phyloP scores from a whole-genome alignment of 2,888 invertebrate species.

The Aphelenchoides bicaudatus region DNA sequence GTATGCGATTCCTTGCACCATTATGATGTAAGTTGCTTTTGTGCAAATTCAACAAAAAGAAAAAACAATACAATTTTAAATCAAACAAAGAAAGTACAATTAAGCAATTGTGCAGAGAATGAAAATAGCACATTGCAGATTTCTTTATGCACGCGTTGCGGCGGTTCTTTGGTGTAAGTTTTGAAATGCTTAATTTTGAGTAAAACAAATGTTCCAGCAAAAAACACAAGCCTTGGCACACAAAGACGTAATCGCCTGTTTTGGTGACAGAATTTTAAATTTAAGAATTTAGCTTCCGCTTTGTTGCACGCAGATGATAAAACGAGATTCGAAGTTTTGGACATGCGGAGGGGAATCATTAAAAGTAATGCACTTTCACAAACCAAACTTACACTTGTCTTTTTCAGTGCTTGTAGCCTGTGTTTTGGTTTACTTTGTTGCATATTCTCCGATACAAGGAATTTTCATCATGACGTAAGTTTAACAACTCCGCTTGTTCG shows the following conservation, averaged over 20 bases:
- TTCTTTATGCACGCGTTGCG: constrained; percentile 47
- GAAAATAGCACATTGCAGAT: too few species aligned
- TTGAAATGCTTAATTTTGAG: too few species aligned
- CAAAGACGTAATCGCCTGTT: constrained; percentile 9
- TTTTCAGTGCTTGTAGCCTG: constrained; percentile 64
- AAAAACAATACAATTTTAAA: too few species aligned
- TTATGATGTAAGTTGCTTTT: too few species aligned
- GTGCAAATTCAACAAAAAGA: too few species aligned
- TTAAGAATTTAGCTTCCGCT: constrained; percentile 9
- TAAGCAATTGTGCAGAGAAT: too few species aligned
- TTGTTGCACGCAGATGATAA: constrained; percentile 19
- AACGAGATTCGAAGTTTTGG: constrained; percentile 41
- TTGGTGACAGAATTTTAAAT: too few species aligned
- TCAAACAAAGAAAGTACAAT: too few species aligned
- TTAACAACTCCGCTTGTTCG: too few species aligned
- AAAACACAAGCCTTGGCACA: constrained; percentile 40
- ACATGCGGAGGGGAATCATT: constrained; percentile 61
- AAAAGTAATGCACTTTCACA: too few species aligned
- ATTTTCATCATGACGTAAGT: constrained; percentile 52
- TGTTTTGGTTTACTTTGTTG: constrained; percentile 63
- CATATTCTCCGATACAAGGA: constrained; percentile 64
- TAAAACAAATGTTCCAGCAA: too few species aligned
- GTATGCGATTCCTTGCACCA: constrained; percentile 50
- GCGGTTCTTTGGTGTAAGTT: constrained; percentile 52
- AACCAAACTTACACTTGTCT: too few species aligned